A percentile compares a stretch with the other conserved stretches of the same genome.
Evolutionary conservation across 2,888 invertebrate species (phyloP).

Genomic region (Pseudanteris insignis): DNA sequence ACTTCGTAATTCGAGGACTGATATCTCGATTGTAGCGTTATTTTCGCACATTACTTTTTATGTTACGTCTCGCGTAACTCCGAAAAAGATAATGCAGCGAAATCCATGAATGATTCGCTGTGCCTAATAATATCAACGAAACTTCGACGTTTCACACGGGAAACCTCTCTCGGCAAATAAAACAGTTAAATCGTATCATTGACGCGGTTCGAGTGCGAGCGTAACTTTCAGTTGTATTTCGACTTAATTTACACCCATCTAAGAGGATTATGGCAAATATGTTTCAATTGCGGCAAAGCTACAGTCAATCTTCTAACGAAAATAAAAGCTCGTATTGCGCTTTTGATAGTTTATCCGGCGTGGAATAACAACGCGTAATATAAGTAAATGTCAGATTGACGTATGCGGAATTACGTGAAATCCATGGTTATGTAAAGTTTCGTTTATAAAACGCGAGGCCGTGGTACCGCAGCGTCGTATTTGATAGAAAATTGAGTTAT

Average conservation of each 20-base stretch:
- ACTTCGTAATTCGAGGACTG: too few relatives aligned
- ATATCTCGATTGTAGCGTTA: too few relatives aligned
- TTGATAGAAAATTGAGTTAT: too few relatives aligned
- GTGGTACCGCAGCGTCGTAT: too few relatives aligned
- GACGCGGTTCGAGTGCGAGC: constrained; percentile 43
- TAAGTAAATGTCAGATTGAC: too few relatives aligned
- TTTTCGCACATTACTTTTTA: too few relatives aligned
- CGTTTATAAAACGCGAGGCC: too few relatives aligned
- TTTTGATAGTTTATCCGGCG: background rate
- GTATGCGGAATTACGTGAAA: too few relatives aligned
- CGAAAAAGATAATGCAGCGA: constrained; percentile 32
- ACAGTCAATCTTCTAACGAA: constrained; percentile 32
- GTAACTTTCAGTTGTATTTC: constrained; percentile 47
- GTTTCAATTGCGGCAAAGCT: constrained; percentile 52
- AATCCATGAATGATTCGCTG: constrained; percentile 35
- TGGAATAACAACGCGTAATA: too few relatives aligned
- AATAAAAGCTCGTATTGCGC: constrained; percentile 19
- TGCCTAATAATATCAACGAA: constrained; percentile 42
- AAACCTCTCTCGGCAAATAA: constrained; percentile 41
- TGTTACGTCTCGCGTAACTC: constrained; percentile 11
- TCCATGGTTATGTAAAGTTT: too few relatives aligned
- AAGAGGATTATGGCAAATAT: constrained; percentile 59
- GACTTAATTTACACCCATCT: constrained; percentile 53
- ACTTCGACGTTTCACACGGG: constrained; percentile 42
- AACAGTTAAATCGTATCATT: constrained; percentile 45